Base-by-base conservation (phyloP, 2,797 vertebrate species). In the Acanthopagrus latus region DNA sequence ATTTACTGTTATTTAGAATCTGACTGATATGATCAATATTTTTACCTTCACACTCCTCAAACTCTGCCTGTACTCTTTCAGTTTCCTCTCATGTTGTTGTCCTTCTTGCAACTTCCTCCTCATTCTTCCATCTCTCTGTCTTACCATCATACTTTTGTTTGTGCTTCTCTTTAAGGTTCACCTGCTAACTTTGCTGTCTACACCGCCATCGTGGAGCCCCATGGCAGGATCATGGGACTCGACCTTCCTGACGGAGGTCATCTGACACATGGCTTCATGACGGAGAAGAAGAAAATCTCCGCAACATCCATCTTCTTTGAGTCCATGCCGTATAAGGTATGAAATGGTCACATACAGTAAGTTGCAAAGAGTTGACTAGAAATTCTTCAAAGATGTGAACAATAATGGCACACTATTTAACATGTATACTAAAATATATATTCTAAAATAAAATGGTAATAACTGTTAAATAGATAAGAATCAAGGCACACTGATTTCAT, bases 261-360 rank as follows among this genome's bases (percentile, higher is more conserved):
- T 86, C 93, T 99, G 82, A 99, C 98, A 3, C 98, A 99, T 0
- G 98, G 98, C 2, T 99, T 99, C 94, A 99, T 99, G 98, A 99
- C 98, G 0, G 97, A 98, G 21, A 99, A 98, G 92, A 99, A 99
- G 92, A 99, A 96, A 84, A 97, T 99, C 85, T 99, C 98, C 0
- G 98, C 98, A 7, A 99, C 98, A 0, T 99, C 98, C 14, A 95
- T 99, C 84, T 99, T 99, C 90, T 99, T 99, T 0, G 98, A 99
- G 80, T 99, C 98, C n/a, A 98, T 99, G 98, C 97, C 98, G 0
- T 99, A 99, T 80, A 99, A 99, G 97, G 98, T 99, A 86, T 7
- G n/a, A 9, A 54, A 59, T 7, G 12, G 11, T 44, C 4, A 2
- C 11, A 29, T 48, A 16, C 25, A 25, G 20, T 4, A 62, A 57